Conservation (phyloP, 2,113 vertebrate species). For the Oreocharis arfaki region DNA sequence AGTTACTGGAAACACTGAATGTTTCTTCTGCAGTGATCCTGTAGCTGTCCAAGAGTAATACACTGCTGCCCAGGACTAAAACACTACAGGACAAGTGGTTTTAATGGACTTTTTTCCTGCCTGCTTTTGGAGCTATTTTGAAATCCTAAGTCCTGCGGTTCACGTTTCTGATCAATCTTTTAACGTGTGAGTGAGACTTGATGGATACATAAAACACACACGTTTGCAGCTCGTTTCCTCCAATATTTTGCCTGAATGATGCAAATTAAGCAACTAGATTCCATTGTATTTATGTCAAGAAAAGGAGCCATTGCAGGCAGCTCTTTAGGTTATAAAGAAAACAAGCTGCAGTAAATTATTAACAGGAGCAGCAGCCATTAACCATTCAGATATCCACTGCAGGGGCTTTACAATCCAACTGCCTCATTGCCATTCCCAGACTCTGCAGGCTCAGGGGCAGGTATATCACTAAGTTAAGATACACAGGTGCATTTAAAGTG, state of each 20-base stretch:
- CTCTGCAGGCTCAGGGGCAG: not conserved
- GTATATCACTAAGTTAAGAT: not conserved
- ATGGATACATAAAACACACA: not conserved
- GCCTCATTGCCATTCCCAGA: not conserved
- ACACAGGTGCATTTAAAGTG: not conserved
- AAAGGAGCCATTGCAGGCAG: not conserved
- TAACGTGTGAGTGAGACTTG: not conserved
- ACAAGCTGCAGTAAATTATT: not conserved
- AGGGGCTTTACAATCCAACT: not conserved
- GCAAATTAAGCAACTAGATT: not conserved
- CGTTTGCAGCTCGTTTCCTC: not conserved
- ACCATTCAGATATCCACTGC: not conserved
- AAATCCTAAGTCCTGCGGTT: not conserved
- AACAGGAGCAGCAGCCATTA: not conserved
- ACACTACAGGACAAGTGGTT: not conserved
- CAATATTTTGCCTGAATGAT: not conserved
- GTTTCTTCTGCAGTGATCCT: conserved; percentile 30
- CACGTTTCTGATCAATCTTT: not conserved
- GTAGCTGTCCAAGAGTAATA: conserved; percentile 27
- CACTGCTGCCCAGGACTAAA: not conserved
- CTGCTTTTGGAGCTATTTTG: not conserved
- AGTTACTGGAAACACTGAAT: conserved; percentile 48
- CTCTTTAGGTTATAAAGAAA: not conserved
- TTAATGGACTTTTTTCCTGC: not conserved
- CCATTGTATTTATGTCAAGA: not conserved